Conservation (phyloP, 2,113 vertebrate genomes). For the Sardina pilchardus region DNA sequence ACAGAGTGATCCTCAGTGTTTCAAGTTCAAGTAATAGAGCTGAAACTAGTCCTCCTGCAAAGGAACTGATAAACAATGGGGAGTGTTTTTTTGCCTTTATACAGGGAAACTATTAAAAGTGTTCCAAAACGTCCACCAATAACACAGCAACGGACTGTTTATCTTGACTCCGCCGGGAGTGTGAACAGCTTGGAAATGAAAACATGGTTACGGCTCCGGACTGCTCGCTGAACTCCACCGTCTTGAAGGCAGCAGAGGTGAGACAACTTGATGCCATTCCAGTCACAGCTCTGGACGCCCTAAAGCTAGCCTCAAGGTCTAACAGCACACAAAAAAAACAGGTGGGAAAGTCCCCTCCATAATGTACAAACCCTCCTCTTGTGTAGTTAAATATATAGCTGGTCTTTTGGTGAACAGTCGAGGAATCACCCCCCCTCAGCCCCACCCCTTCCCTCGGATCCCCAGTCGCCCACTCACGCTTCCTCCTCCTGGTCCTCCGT, state of each 20-base stretch:
- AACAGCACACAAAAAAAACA: background rate
- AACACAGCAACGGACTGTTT: slow-evolving; percentile 1
- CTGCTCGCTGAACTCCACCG: background rate
- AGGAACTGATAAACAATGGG: background rate
- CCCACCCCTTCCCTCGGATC: background rate
- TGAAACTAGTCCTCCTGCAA: background rate
- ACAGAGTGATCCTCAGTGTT: background rate
- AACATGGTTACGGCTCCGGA: background rate
- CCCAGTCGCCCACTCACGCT: background rate
- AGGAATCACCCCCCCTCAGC: background rate
- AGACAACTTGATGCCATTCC: background rate
- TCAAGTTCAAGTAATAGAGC: background rate
- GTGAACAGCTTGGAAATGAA: slow-evolving; percentile 1
- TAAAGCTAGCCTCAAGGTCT: background rate
- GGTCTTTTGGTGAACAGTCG: background rate
- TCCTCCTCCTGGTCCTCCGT: slow-evolving; percentile 49
- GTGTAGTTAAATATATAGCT: background rate
- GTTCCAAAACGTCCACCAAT: background rate
- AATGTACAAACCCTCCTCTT: background rate
- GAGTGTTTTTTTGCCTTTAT: background rate
- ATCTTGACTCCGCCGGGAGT: background rate
- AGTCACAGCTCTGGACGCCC: background rate
- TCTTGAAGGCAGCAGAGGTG: background rate
- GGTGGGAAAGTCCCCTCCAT: background rate
- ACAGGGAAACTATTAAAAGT: slow-evolving; percentile 19